Conservation (phyloP, 2,888 invertebrate species). For the Nudaria mundana region DNA sequence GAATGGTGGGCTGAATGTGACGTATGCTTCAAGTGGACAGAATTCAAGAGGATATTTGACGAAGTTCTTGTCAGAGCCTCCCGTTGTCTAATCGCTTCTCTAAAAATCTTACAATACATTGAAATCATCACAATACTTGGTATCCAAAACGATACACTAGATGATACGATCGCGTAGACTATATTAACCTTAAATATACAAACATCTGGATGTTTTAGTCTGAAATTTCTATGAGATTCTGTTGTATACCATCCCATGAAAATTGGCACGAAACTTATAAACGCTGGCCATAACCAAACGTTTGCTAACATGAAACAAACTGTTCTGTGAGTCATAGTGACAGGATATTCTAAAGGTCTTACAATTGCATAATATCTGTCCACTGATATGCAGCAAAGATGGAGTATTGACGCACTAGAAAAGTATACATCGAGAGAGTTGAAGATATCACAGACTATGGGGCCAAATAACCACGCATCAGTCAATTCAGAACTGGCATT, state of each 20-base stretch:
- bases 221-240: conserved; percentile 85
- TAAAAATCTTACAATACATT: conserved; percentile 93
- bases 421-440: conserved; percentile 97
- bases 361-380: conserved; percentile 96
- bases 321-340: conserved; percentile 93
- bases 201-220: conserved; percentile 84
- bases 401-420: conserved; percentile 94
- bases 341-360: conserved; percentile 94
- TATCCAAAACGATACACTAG: conserved; percentile 96
- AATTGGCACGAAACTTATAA: conserved; percentile 96
- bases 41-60: conserved; percentile 91
- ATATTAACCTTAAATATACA: conserved; percentile 93
- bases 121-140: conserved; percentile 95
- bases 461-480: conserved; percentile 94
- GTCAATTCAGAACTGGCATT: conserved; percentile 94
- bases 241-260: conserved; percentile 98
- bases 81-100: conserved; percentile 91
- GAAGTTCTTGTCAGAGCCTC: conserved; percentile 92
- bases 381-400: conserved; percentile 96
- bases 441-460: conserved; percentile 96
- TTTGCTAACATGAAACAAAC: conserved; percentile 91
- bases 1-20: conserved; percentile 86
- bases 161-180: conserved; percentile 93
- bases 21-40: conserved; percentile 90
- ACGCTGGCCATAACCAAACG: conserved; percentile 95